Evolutionary conservation across 2,888 invertebrate genomes (phyloP), one percentile per base, ranked within the genome.

Genomic region (Synergus itoensis): DNA sequence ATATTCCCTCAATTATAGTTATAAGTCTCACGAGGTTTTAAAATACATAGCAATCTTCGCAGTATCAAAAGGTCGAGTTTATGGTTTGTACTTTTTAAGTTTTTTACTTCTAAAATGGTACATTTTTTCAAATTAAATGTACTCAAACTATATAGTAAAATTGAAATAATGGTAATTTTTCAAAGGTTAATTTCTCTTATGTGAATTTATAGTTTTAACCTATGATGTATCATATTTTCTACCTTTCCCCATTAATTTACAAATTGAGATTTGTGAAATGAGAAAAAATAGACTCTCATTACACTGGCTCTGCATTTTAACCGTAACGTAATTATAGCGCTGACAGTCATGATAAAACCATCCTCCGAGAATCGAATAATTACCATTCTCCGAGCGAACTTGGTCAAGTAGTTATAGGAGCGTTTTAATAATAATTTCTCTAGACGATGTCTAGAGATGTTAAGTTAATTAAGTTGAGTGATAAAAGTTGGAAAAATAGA

Each of bases 381-480:
- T 60, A 60, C 60, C 60, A 60, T 60, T 60, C 60, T 18, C 60
- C 60, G 60, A 60, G 21, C 60, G 21, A 60, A 60, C 60, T 60
- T 60, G 60, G 60, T 60, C 21, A 21, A 60, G 60, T 21, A 60
- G 60, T 60, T 60, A 60, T 60, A 60, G 21, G 9, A 18, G 57
- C 18, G 48, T 48, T 45, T 28, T 28, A 57, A 8, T 57, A 57
- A 57, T 18, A 18, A 60, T 60, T 60, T 60, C 60, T 60, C 60
- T 18, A 60, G 60, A 60, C 18, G 21, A 21, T 60, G 60, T 28
- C 28, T 28, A 60, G 60, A 18, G 18, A 21, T 60, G 18, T 60
- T 60, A 53, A 21, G 12, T 60, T 21, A 60, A 60, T 60, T 60
- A 60, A 60, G 3, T 18, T 11, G 60, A 21, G 21, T 60, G 21